These are phyloP conservation scores for Triplophysa siluroides DNA, from an alignment of 2,113 vertebrate species.

Conservation along the genomic window DNA sequence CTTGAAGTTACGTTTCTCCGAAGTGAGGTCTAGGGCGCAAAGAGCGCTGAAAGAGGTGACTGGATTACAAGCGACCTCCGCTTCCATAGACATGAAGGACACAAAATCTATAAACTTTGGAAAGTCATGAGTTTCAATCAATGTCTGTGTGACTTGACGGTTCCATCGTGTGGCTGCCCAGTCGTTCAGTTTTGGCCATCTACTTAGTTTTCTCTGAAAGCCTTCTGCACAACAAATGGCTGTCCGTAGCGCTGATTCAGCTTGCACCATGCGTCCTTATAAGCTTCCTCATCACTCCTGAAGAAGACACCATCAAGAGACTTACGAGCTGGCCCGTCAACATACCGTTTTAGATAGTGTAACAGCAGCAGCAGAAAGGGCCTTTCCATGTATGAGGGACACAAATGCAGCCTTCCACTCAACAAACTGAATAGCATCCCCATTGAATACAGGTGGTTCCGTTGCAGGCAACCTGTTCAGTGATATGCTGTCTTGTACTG, in stretches of 20 bases:
- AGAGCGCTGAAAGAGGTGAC: conserved; percentile 32
- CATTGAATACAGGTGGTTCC: too few relatives aligned
- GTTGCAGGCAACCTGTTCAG: background rate
- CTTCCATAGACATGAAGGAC: conserved; percentile 20
- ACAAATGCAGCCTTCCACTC: background rate
- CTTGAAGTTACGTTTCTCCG: background rate
- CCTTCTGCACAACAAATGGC: too few relatives aligned
- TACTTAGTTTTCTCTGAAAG: too few relatives aligned
- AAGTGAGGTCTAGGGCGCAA: background rate
- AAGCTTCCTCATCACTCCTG: background rate
- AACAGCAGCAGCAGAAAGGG: background rate
- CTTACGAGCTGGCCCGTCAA: background rate
- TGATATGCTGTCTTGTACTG: background rate
- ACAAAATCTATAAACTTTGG: conserved; percentile 26
- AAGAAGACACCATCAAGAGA: background rate
- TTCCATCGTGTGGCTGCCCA: conserved; percentile 37
- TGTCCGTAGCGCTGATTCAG: too few relatives aligned
- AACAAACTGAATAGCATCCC: background rate
- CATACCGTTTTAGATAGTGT: background rate
- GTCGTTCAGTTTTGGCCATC: background rate
- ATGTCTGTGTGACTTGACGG: conserved; percentile 29
- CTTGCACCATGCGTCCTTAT: too few relatives aligned
- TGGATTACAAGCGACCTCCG: conserved; percentile 27
- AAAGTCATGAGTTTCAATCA: conserved; percentile 22
- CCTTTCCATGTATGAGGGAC: background rate